phyloP scores from a whole-genome alignment of 2,113 vertebrate genomes.

The Nanger granti region DNA sequence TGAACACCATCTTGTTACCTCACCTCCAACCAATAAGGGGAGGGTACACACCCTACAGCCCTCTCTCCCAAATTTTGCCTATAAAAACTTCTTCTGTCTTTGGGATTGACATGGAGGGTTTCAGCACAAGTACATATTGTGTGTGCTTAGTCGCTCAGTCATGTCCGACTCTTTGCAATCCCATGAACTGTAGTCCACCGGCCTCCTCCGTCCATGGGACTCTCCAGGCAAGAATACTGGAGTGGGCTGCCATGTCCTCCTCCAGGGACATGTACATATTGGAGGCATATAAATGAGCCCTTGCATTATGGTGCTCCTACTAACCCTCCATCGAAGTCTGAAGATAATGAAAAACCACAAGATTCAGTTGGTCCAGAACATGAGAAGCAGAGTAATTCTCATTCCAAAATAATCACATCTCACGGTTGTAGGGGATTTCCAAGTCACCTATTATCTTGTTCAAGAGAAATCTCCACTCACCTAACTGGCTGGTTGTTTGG shows the following conservation, averaged over 20 bases:
- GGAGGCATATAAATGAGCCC: not conserved
- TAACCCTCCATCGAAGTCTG: not conserved
- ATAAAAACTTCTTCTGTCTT: not conserved
- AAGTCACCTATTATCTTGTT: not conserved
- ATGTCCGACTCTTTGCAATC: not conserved
- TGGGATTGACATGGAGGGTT: not conserved
- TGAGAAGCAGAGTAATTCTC: not conserved
- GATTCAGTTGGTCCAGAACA: not conserved
- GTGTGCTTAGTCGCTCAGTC: not conserved
- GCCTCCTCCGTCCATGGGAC: not conserved
- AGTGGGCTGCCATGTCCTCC: not conserved
- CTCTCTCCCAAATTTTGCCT: not conserved
- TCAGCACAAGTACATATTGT: not conserved
- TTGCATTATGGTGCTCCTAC: not conserved
- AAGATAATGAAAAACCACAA: not conserved
- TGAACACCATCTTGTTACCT: not conserved
- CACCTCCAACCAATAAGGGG: not conserved
- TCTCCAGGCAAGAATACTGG: not conserved
- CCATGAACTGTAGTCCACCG: fast-evolving
- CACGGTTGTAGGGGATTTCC: not conserved
- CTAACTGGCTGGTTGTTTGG: slow-evolving; percentile 85
- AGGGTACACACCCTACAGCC: not conserved
- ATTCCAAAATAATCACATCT: not conserved
- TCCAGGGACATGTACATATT: not conserved
- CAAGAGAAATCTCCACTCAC: slow-evolving; percentile 58